Evolutionary conservation across 1,140 invertebrate species (phyloP).

Genomic region (Notospermus geniculatus): DNA sequence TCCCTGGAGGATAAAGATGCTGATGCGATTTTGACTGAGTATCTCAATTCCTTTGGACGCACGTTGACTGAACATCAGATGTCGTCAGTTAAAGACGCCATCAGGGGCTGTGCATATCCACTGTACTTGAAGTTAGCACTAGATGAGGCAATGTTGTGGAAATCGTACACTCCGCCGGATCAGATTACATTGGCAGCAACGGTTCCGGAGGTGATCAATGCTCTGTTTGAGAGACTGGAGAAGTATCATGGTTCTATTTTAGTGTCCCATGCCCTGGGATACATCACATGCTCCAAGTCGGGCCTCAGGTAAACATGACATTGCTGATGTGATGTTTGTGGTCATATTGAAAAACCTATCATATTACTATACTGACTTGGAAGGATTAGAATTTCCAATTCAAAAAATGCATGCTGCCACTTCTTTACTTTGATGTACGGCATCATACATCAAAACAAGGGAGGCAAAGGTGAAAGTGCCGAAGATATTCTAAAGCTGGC

Average conservation of each 20-base stretch:
- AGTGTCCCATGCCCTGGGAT: conserved; percentile 89
- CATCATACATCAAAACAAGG: too few relatives aligned
- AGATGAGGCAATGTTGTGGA: conserved; percentile 1
- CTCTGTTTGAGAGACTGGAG: conserved; percentile 91
- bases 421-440: too few relatives aligned
- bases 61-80: not conserved
- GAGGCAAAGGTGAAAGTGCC: too few relatives aligned
- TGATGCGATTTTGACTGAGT: not conserved
- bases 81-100: not conserved
- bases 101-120: not conserved
- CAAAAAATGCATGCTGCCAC: too few relatives aligned
- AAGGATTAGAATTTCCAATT: too few relatives aligned
- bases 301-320: conserved; percentile 84
- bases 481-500: too few relatives aligned
- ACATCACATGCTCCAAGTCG: conserved; percentile 84
- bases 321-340: too few relatives aligned
- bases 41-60: not conserved
- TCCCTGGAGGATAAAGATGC: not conserved
- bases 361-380: too few relatives aligned
- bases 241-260: conserved; percentile 83
- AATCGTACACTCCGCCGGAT: not conserved
- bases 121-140: conserved; percentile 4
- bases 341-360: too few relatives aligned
- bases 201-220: conserved; percentile 94
- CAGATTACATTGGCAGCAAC: conserved; percentile 61